Base-by-base conservation (phyloP, 2,113 vertebrate genomes). In the Abramis brama region DNA sequence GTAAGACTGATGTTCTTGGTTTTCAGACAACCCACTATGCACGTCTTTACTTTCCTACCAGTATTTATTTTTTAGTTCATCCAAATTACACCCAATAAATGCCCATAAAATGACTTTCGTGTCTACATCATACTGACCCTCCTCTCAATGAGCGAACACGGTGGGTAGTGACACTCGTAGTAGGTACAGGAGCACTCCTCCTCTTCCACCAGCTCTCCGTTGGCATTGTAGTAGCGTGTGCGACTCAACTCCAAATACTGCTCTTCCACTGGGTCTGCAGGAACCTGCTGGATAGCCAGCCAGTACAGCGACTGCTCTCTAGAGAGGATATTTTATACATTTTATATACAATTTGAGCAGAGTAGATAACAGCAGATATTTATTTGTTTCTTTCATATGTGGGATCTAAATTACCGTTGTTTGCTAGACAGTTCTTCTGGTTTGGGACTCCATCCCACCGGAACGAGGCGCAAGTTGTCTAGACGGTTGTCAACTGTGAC, bases 281-380 rank as follows among this genome's bases (percentile, higher is more conserved):
- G 98, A 19, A 99, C 97, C 93, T 99, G 98, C 88, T 99, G 98
- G 86, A 99, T 99, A 2, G 98, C 98, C 87, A 99, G 93, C 98
- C 98, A 99, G 81, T 99, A 99, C 64, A 99, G 93, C 82, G 97
- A 99, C 92, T 99, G 98, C 94, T 99, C 98, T 94, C 98, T 99
- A 83, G 12, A 23, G 8, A 82, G 87, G 47, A 43, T 23, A 85
- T 30, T 74, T 47, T 0, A 55, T 4, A 33, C 1, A 43, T 43
- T 43, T 43, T 43, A 43, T 9, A 9, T 43, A 43, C 55, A 81
- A 11, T 39, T 59, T n/a, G 21, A 57, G 6, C 4, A 17, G 59
- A 66, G 23, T 47, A 15, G 15, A 7, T 73, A 23, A 17, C 19
- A 7, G 19, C 55, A 23, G 55, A 19, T 23, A 21, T 43, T 77